Conservation (phyloP, 2,888 invertebrate genomes). For the Xanthostigma xanthostigma region DNA sequence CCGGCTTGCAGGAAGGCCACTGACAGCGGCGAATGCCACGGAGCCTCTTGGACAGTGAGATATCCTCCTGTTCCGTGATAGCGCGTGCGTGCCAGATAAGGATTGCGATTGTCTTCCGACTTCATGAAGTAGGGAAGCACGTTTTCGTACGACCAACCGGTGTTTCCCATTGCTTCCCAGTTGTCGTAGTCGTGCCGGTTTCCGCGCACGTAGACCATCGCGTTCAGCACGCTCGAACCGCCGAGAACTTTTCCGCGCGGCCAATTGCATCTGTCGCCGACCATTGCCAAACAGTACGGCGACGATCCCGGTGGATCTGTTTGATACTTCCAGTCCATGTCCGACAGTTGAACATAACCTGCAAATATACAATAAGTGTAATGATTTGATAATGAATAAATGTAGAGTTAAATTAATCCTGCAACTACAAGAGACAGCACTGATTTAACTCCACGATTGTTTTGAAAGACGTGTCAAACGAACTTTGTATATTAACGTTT, state of each 20-base stretch:
- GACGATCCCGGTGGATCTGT: conserved; percentile 64
- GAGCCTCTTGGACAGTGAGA: conserved; percentile 69
- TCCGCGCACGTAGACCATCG: conserved; percentile 84
- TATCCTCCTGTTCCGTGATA: conserved; percentile 70
- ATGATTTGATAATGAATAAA: no score
- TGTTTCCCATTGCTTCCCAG: conserved; percentile 71
- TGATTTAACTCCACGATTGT: no score
- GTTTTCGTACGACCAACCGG: conserved; percentile 73
- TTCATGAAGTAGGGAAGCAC: conserved; percentile 74
- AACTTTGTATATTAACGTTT: no score
- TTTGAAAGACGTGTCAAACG: no score
- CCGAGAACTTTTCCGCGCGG: conserved; percentile 84
- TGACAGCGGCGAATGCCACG: conserved; percentile 68
- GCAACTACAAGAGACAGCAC: no score
- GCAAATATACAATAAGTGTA: neutral
- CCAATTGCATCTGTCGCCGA: conserved; percentile 79
- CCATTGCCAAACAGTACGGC: conserved; percentile 77
- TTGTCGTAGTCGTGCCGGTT: conserved; percentile 74
- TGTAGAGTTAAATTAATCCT: no score
- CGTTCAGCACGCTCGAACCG: conserved; percentile 76
- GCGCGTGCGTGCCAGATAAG: conserved; percentile 56
- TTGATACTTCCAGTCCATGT: conserved; percentile 86
- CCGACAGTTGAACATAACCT: conserved; percentile 70
- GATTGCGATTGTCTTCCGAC: conserved; percentile 78
- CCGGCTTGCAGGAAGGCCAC: conserved; percentile 74